Base-by-base conservation (phyloP, 1,140 invertebrate genomes). In the Papilio machaon region DNA sequence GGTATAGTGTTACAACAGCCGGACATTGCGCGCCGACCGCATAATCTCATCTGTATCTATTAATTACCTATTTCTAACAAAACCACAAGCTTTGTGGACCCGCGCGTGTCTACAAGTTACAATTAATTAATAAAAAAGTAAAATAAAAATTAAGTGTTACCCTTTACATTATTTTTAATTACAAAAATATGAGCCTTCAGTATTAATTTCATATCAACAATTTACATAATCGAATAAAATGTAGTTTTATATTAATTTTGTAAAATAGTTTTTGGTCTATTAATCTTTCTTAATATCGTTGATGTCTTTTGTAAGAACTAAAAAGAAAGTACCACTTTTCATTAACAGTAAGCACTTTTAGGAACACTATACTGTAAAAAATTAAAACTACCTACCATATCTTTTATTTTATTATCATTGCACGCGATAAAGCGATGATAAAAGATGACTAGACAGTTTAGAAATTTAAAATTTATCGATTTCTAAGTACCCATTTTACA, bases 1-100 rank as follows among this genome's bases (percentile, higher is more conserved):
- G 82, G 89, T 90, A 80, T 92, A 89, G 85, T 84, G 85, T 91
- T 92, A 91, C 89, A 83, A 82, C 54, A 77, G 81, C 89, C 87
- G 88, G 87, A 90, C 88, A 91, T 90, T 85, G 84, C 87, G 85
- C 88, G 80, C 75, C 73, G 82, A 85, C 89, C 84, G 85, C 84
- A 84, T 85, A 87, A 89, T 88, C 88, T 88, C 84, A 81, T 76
- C 86, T 83, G 80, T 81, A 73, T 86, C 84, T 86, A 87, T 89
- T 89, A 87, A 88, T 90, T 86, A 58, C 80, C 52, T 75, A 75
- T 81, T 75, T 38, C 49, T 76, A 58, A 23, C 17, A 82, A 73
- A 79, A 64, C 75, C 75, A 60, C 75, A 77, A 15, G 47, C 49
- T 17, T 46, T 54, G n/a, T 78, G n/a, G n/a, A 54, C 67, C 75